Base-by-base conservation (phyloP, 1,140 invertebrate species). In the Bombus affinis region DNA sequence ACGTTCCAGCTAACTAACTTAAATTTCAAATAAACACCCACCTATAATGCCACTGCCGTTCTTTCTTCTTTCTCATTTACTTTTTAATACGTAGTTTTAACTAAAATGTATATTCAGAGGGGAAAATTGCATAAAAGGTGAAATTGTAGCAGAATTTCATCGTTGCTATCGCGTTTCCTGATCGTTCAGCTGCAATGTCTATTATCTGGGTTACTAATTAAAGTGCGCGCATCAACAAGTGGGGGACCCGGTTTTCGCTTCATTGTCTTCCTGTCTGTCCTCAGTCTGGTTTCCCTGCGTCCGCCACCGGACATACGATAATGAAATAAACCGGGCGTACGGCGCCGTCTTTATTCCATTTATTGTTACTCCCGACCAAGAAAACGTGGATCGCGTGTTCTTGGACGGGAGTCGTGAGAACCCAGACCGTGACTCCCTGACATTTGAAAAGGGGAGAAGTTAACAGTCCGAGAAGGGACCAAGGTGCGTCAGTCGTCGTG, bases 181-280 rank as follows among this genome's bases (percentile, higher is more conserved):
- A 53, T 74, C 68, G 73, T 71, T 68, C 32, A n/a, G 22, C 13
- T 13, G 10, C 70, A 66, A 47, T 74, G n/a, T 53, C 44, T 83
- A 42, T 83, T 66, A 75, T 75, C 57, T 75, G 39, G 81, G 85
- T 86, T 83, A 39, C 84, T 86, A 57, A 76, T 86, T 57, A 65
- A 76, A 88, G 70, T 62, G 74, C 59, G 22, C 37, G 35, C 59
- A 81, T 76, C 70, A 77, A 70, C 44, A 75, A 78, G 74, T 71
- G 82, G 72, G 81, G 82, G 73, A 70, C 74, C 65, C 75, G 65
- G 66, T 84, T 84, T 59, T 84, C 72, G 82, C 74, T 78, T 78
- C 65, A 74, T 74, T 70, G 75, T 84, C 82, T 84, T 84, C 74
- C 47, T 59, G 73, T 84, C 82, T 77, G 65, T 53, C 39, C 73